Evolutionary conservation across 2,888 invertebrate genomes (phyloP).

Genomic region (Frankliniella fusca): DNA sequence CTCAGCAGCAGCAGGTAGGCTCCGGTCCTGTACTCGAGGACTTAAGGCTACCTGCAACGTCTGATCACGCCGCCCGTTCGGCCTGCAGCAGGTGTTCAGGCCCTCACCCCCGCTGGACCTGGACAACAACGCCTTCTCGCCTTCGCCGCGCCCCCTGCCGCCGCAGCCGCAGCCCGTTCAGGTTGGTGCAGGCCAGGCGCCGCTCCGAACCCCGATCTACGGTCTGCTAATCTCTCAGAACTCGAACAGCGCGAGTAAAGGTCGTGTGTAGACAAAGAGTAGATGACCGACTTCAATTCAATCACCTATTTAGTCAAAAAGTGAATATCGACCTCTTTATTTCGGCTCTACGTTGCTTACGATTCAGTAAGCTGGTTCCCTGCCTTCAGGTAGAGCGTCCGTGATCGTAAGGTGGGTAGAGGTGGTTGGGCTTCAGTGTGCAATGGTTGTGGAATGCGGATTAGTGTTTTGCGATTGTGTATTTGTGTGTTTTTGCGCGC

Average conservation of each 20-base stretch:
- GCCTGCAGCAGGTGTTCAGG: slow-evolving; percentile 4
- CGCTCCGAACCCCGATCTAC: too few relatives aligned
- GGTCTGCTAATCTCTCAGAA: too few relatives aligned
- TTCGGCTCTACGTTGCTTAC: neutral
- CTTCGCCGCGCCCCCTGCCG: neutral
- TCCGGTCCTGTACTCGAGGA: neutral
- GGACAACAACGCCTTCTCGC: slow-evolving; percentile 20
- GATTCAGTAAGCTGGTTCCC: too few relatives aligned
- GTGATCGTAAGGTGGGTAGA: too few relatives aligned
- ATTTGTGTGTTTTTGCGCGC: neutral
- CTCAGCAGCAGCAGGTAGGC: slow-evolving; percentile 2
- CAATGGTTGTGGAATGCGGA: too few relatives aligned
- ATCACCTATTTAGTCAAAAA: neutral
- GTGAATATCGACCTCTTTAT: neutral
- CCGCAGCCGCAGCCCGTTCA: slow-evolving; percentile 29
- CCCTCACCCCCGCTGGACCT: neutral
- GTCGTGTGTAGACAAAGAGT: too few relatives aligned
- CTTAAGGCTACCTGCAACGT: neutral
- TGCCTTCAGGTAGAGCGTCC: too few relatives aligned
- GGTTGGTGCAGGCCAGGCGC: too few relatives aligned
- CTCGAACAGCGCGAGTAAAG: too few relatives aligned
- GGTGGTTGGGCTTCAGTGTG: too few relatives aligned
- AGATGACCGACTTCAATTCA: neutral
- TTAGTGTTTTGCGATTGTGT: neutral
- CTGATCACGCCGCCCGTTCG: neutral